Percentiles rank a stretch among this genome's conserved stretches.
phyloP scores from a whole-genome alignment of 1,140 invertebrate species.

The roundworm (Caenorhabditis elegans) region DNA sequence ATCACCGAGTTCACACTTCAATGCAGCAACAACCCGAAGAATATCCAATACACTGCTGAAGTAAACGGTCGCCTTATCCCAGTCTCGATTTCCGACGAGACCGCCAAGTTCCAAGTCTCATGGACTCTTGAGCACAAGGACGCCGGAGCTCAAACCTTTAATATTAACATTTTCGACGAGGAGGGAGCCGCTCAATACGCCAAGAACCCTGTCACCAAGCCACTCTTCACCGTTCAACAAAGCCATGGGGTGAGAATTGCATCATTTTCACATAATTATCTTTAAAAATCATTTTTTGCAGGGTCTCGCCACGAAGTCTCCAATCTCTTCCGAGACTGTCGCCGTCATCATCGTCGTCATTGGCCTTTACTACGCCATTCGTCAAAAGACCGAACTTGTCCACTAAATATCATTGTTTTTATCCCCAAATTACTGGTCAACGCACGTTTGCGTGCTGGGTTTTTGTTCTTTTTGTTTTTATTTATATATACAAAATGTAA shows the following conservation, averaged over 20 bases:
- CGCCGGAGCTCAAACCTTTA: conserved; percentile 58
- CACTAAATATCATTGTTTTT: not conserved
- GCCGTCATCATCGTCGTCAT: conserved; percentile 51
- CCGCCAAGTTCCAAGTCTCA: conserved; percentile 59
- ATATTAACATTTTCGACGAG: conserved; percentile 61
- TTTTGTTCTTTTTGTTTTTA: conserved; percentile 19
- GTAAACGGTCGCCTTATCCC: conserved; percentile 52
- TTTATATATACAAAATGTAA: conserved; percentile 17
- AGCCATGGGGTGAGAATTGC: conserved; percentile 67
- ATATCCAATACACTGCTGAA: conserved; percentile 58
- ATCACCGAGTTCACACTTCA: conserved; percentile 68
- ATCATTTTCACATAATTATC: not conserved
- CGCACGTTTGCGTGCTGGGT: not conserved
- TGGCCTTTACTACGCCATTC: conserved; percentile 55
- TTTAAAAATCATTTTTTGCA: not conserved
- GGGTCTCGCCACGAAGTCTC: conserved; percentile 56
- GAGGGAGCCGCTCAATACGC: conserved; percentile 54
- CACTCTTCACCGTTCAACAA: conserved; percentile 67
- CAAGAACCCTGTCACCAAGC: conserved; percentile 60
- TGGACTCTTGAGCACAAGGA: conserved; percentile 55
- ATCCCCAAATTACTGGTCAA: not conserved
- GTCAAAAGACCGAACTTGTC: conserved; percentile 44
- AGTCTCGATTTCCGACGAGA: conserved; percentile 61
- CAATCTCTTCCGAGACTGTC: conserved; percentile 57
- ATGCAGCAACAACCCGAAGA: conserved; percentile 61